Base-by-base conservation (phyloP, 1,140 invertebrate species). In the Druon quercuslanigerum region DNA sequence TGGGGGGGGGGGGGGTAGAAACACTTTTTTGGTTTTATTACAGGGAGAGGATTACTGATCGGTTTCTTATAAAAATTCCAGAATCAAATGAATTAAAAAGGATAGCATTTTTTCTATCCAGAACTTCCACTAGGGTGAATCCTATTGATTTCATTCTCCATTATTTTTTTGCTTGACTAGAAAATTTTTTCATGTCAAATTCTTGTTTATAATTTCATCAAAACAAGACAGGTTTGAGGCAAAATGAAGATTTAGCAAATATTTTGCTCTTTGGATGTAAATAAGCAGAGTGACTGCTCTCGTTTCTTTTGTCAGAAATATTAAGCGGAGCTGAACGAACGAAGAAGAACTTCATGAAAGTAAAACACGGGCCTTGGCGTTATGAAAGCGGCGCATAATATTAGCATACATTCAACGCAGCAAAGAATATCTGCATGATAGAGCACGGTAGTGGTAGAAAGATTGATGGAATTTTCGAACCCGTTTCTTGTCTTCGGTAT, bases 401-500 rank as follows among this genome's bases (percentile, higher is more conserved):
- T 88, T 87, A 87, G 84, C 85, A 87, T 89, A 87, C 51, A 79
- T 79, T 74, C 78, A 71, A 71, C 78, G 72, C 73, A 78, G 72
- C 51, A 82, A 77, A 82, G 83, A 84, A 78, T 86, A 88, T 87
- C 82, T 83, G 81, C 80, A 83, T 84, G 86, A 87, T 84, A 83
- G 81, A 85, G 82, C 81, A 82, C 84, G 81, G 83, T 79, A 88
- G 85, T 79, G 25, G 73, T 73, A 76, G 66, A 46, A 81, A 82
- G 82, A 83, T 83, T 83, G 82, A 83, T 83, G 78, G 78, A 73
- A 79, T 80, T 82, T 80, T 75, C 71, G 51, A 75, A 17, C 71
- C 72, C 74, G 79, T 77, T 75, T 81, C 80, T 74, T 74, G 74
- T 74, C 73, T 60, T 72, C 75, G 54, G 46, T 77, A 83, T 83